Evolutionary conservation across 2,113 vertebrate species (phyloP).

Genomic region (Seriola aureovittata): DNA sequence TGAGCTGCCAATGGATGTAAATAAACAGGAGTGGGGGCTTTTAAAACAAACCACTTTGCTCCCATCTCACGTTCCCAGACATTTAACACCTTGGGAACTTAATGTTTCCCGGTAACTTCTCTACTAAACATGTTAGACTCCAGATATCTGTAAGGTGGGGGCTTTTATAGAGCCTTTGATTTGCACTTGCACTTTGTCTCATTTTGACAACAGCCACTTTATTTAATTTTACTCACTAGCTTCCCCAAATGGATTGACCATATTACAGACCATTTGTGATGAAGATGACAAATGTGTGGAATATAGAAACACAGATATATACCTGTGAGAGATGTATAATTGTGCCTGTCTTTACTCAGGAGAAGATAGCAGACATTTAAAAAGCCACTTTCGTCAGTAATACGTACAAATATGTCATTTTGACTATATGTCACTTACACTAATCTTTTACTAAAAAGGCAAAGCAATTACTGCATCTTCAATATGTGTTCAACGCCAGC

Average conservation of each 20-base stretch:
- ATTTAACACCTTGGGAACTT: slow-evolving; percentile 59
- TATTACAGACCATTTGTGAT: slow-evolving; percentile 19
- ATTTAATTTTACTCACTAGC: slow-evolving; percentile 32
- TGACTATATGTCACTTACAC: background rate
- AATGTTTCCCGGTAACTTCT: slow-evolving; percentile 48
- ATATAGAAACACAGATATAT: background rate
- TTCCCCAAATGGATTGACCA: slow-evolving; percentile 21
- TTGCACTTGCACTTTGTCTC: slow-evolving; percentile 26
- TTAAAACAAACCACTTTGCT: slow-evolving; percentile 52
- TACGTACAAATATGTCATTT: slow-evolving; percentile 13
- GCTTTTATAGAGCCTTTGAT: slow-evolving; percentile 33
- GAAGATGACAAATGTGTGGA: slow-evolving; percentile 28
- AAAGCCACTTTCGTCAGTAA: slow-evolving; percentile 22
- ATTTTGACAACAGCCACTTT: slow-evolving; percentile 44
- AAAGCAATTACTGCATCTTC: slow-evolving; percentile 23
- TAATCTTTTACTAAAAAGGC: background rate
- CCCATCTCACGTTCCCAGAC: slow-evolving; percentile 46
- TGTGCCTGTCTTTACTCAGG: slow-evolving; percentile 2
- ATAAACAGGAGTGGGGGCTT: slow-evolving; percentile 51
- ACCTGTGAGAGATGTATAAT: slow-evolving; percentile 16
- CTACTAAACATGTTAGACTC: slow-evolving; percentile 42
- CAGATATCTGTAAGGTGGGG: background rate
- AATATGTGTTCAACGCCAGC: background rate
- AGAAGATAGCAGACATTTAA: slow-evolving; percentile 19
- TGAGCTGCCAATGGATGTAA: slow-evolving; percentile 60